Conservation (phyloP, 1,140 invertebrate species). For the Scaptomyza graminum region DNA sequence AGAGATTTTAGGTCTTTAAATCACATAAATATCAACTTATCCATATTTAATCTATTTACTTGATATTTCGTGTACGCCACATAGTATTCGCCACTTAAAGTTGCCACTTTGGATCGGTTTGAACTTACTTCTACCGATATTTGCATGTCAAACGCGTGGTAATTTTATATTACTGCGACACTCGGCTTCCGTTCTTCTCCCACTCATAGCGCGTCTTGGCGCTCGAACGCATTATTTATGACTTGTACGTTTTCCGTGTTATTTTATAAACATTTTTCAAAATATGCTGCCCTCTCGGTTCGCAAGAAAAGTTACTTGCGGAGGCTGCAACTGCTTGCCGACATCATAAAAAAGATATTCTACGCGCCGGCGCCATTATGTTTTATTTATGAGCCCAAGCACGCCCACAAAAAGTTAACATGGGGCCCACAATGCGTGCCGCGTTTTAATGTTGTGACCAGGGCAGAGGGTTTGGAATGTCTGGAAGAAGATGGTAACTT, state of each 20-base stretch:
- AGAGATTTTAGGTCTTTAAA: conserved; percentile 4
- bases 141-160: conserved; percentile 78
- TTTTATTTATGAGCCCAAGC: conserved; percentile 74
- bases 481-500: conserved; percentile 29
- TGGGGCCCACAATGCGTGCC: conserved; percentile 42
- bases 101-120: conserved; percentile 38
- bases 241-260: conserved; percentile 78
- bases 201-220: background rate
- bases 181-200: conserved; percentile 19
- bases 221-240: conserved; percentile 75
- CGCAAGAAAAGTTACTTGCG: conserved; percentile 22
- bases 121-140: conserved; percentile 58
- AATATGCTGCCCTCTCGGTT: conserved; percentile 56
- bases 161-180: conserved; percentile 79
- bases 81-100: conserved; percentile 27
- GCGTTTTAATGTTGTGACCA: conserved; percentile 47
- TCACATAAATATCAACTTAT: conserved; percentile 3
- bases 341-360: conserved; percentile 49
- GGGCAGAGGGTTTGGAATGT: background rate
- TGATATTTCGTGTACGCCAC: conserved; percentile 43
- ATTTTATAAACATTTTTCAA: conserved; percentile 81
- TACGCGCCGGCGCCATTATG: conserved; percentile 66
- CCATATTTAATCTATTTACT: conserved; percentile 3
- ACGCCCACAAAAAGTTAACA: conserved; percentile 56
- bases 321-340: conserved; percentile 59